These are phyloP conservation scores for Caerostris darwini DNA, from an alignment of 1,140 invertebrate genomes.

Conservation along the genomic window DNA sequence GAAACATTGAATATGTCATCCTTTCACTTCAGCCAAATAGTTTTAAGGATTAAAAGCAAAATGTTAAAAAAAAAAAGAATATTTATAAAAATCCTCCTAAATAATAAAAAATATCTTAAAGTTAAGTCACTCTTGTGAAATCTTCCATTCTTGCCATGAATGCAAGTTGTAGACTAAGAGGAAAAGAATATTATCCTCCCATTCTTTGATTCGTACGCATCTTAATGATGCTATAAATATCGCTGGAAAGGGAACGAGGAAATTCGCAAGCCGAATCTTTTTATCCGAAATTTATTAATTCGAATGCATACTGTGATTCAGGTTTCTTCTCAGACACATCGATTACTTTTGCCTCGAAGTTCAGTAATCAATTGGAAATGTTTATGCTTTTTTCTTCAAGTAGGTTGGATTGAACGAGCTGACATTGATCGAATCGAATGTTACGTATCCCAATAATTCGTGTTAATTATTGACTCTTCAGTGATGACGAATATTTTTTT, in stretches of 20 bases:
- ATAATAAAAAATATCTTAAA: no score
- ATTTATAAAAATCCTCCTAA: no score
- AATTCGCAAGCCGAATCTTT: background rate
- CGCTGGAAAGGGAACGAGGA: background rate
- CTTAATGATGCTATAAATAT: slow-evolving; percentile 23
- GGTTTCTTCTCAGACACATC: background rate
- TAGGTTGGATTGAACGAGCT: no score
- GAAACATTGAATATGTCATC: no score
- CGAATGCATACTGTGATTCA: background rate
- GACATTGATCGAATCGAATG: no score
- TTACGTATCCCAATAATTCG: no score
- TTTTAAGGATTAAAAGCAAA: no score
- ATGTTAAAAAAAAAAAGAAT: no score
- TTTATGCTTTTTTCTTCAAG: background rate
- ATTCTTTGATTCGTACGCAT: background rate
- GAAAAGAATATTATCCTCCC: background rate
- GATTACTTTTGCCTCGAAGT: background rate
- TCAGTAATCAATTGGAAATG: background rate
- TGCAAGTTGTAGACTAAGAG: background rate
- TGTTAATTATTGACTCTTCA: no score
- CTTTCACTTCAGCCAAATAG: no score
- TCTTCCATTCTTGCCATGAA: background rate
- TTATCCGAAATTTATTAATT: slow-evolving; percentile 29
- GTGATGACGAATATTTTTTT: no score
- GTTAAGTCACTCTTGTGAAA: no score